Percentiles rank a stretch among this genome's conserved stretches.
phyloP scores from a whole-genome alignment of 1,140 invertebrate genomes.

The Danaus melanippus region DNA sequence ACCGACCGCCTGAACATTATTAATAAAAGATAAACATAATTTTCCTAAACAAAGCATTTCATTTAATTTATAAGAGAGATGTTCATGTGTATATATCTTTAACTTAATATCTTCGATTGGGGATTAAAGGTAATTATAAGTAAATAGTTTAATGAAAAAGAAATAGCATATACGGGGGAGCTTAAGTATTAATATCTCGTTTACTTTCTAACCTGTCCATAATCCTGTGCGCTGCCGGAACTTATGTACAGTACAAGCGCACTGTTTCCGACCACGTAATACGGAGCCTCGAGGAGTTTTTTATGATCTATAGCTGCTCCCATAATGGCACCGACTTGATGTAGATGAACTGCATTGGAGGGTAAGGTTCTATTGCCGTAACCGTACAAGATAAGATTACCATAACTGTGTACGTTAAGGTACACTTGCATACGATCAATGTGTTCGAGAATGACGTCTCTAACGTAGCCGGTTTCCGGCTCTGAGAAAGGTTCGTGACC shows the following conservation, averaged over 20 bases:
- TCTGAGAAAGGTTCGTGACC: constrained; percentile 81
- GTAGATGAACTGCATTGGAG: constrained; percentile 62
- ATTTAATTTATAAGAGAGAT: neutral
- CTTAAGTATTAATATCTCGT: neutral
- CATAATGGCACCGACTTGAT: constrained; percentile 38
- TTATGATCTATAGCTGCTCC: constrained; percentile 54
- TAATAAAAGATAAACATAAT: constrained; percentile 3
- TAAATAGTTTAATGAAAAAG: no score
- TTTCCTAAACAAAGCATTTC: neutral
- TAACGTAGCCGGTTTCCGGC: constrained; percentile 72
- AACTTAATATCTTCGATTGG: no score
- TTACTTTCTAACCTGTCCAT: constrained; percentile 49
- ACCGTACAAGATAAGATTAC: constrained; percentile 72
- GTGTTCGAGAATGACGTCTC: constrained; percentile 55
- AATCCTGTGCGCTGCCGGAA: constrained; percentile 76
- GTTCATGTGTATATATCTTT: neutral
- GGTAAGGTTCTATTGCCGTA: constrained; percentile 72
- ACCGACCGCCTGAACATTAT: constrained; percentile 39
- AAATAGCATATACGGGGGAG: no score
- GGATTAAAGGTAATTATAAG: no score
- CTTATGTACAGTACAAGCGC: constrained; percentile 70
- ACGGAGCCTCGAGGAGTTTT: constrained; percentile 36
- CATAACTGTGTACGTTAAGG: constrained; percentile 47
- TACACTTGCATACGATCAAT: constrained; percentile 39
- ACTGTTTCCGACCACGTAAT: constrained; percentile 76